A percentile compares a stretch with the other conserved stretches of the same genome.
Conservation (phyloP, 2,888 invertebrate genomes). For the Ophion costatus region DNA sequence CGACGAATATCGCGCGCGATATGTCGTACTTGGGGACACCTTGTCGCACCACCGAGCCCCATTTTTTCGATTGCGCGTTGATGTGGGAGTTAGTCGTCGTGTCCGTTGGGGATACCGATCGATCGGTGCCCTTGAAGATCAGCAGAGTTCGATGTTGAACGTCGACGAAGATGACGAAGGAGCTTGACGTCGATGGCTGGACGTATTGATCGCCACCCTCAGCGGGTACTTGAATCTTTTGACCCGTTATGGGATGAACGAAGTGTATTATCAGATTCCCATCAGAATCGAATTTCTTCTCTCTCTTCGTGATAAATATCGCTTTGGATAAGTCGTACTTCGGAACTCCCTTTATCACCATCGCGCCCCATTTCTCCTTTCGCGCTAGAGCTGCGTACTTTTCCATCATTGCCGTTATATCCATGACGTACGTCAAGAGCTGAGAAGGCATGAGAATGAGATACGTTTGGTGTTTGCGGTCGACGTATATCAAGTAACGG, state of each 20-base stretch:
- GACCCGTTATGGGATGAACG: conserved; percentile 32
- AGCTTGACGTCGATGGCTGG: neutral
- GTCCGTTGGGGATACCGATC: neutral
- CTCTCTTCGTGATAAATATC: neutral
- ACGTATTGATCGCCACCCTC: conserved; percentile 36
- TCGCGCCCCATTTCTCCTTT: conserved; percentile 11
- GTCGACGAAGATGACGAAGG: conserved; percentile 14
- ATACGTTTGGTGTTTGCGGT: neutral
- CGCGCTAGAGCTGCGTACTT: neutral
- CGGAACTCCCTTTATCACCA: conserved; percentile 2
- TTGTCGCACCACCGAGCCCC: conserved; percentile 14
- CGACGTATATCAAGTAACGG: neutral
- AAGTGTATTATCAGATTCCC: conserved; percentile 28
- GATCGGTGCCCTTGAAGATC: neutral
- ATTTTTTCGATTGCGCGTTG: neutral
- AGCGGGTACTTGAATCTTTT: conserved; percentile 25
- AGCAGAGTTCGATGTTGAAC: neutral
- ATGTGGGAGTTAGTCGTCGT: neutral
- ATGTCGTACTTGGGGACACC: conserved; percentile 1
- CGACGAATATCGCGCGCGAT: neutral
- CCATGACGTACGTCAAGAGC: neutral
- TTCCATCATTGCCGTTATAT: neutral
- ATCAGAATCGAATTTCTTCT: neutral
- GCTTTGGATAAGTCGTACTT: conserved; percentile 14
- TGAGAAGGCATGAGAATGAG: neutral